Evolutionary conservation across 1,140 invertebrate species (phyloP).

Genomic region (Gonioctena quinquepunctata): DNA sequence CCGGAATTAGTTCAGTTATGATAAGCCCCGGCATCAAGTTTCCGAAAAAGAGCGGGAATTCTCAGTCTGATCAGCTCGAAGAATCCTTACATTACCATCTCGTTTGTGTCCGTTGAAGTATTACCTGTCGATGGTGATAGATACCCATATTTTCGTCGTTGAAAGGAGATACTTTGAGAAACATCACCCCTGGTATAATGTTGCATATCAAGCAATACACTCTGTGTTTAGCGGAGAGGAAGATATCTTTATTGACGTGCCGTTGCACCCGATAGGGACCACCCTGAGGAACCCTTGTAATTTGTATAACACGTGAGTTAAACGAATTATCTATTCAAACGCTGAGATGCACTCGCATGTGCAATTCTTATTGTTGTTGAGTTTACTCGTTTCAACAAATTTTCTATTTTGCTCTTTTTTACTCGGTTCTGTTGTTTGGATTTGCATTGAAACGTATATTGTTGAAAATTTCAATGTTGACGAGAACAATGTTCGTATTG

Average conservation of each 20-base stretch:
- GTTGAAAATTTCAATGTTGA: no score
- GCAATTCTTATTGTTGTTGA: not conserved
- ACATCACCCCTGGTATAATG: constrained; percentile 12
- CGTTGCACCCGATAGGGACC: constrained; percentile 13
- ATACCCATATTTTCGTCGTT: not conserved
- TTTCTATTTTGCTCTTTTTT: no score
- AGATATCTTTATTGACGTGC: constrained; percentile 13
- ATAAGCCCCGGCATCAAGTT: no score
- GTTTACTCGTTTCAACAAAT: not conserved
- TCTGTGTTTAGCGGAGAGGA: constrained; percentile 1
- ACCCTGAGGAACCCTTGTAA: not conserved
- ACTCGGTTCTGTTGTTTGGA: no score
- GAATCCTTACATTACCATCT: constrained; percentile 3
- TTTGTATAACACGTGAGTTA: not conserved
- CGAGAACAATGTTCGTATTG: no score
- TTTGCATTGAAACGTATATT: no score
- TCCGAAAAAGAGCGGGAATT: no score
- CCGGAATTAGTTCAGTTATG: no score
- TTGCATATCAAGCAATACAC: constrained; percentile 12
- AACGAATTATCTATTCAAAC: not conserved
- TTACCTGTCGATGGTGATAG: constrained; percentile 14
- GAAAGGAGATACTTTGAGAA: constrained; percentile 11
- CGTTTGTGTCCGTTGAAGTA: constrained; percentile 10
- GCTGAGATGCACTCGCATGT: not conserved
- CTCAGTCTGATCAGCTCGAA: no score